A percentile compares a stretch with the other conserved stretches of the same genome.
Conservation (phyloP, 2,113 vertebrate species). For the Carettochelys insculpta region DNA sequence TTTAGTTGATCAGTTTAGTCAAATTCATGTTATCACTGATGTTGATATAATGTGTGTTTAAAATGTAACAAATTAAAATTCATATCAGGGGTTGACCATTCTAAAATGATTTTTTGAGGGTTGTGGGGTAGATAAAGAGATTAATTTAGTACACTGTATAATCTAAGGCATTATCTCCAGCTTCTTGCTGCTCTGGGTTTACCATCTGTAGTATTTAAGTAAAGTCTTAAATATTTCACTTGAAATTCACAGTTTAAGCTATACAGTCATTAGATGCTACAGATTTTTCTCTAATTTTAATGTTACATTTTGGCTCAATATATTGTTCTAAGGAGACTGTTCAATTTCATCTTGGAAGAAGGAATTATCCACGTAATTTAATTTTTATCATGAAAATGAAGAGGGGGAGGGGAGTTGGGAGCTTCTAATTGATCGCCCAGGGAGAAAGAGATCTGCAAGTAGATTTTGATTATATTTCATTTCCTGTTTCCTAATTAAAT, state of each 20-base stretch:
- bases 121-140: not conserved
- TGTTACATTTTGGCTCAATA: slow-evolving; percentile 25
- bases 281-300: slow-evolving; percentile 2
- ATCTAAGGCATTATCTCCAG: not conserved
- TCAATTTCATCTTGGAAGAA: slow-evolving; percentile 17
- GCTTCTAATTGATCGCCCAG: slow-evolving; percentile 32
- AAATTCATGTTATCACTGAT: not conserved
- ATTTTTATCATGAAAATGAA: slow-evolving; percentile 38
- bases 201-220: slow-evolving; percentile 57
- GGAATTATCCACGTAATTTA: slow-evolving; percentile 26
- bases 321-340: not conserved
- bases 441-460: slow-evolving; percentile 23
- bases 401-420: slow-evolving; percentile 22
- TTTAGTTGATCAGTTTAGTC: slow-evolving; percentile 6
- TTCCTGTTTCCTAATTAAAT: slow-evolving; percentile 71
- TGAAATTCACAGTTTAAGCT: slow-evolving; percentile 44
- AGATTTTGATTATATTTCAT: slow-evolving; percentile 33
- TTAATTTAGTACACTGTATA: not conserved
- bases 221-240: slow-evolving; percentile 58
- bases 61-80: not conserved
- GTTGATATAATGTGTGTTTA: not conserved
- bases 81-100: not conserved
- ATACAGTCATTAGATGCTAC: slow-evolving; percentile 9
- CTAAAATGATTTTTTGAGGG: too few relatives aligned
- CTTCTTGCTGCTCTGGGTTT: slow-evolving; percentile 9